Evolutionary conservation across 1,140 invertebrate genomes (phyloP).

Genomic region (Drosophila kikkawai): DNA sequence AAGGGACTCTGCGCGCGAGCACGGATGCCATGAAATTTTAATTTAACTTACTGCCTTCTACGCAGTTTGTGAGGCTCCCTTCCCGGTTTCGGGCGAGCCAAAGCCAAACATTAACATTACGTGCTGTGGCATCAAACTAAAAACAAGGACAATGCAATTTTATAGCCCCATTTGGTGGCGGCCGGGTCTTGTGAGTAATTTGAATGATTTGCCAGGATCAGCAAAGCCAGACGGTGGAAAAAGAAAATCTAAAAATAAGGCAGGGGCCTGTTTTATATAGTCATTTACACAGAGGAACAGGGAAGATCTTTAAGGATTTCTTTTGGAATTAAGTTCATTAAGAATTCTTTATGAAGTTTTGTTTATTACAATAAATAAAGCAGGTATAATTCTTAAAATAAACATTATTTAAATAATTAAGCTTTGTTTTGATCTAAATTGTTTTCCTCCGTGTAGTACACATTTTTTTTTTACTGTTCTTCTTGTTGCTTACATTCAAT

Average conservation of each 20-base stretch:
- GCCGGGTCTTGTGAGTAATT: constrained; percentile 47
- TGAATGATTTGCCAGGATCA: constrained; percentile 52
- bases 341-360: background rate
- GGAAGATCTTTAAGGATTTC: no score
- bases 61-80: constrained; percentile 4
- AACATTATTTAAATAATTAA: background rate
- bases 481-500: constrained; percentile 76
- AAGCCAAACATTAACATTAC: constrained; percentile 70
- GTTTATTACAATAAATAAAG: background rate
- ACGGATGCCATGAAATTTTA: constrained; percentile 74
- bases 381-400: no score
- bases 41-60: constrained; percentile 61
- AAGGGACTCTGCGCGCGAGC: constrained; percentile 19
- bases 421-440: background rate
- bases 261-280: constrained; percentile 36
- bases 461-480: constrained; percentile 39
- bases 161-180: constrained; percentile 70
- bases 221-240: constrained; percentile 3
- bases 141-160: constrained; percentile 78
- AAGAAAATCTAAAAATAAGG: background rate
- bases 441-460: background rate
- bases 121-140: constrained; percentile 57
- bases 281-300: constrained; percentile 21
- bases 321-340: background rate
- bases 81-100: constrained; percentile 12